These are phyloP conservation scores for Athalia rosae DNA, from an alignment of 2,888 invertebrate species.

Conservation along the genomic window DNA sequence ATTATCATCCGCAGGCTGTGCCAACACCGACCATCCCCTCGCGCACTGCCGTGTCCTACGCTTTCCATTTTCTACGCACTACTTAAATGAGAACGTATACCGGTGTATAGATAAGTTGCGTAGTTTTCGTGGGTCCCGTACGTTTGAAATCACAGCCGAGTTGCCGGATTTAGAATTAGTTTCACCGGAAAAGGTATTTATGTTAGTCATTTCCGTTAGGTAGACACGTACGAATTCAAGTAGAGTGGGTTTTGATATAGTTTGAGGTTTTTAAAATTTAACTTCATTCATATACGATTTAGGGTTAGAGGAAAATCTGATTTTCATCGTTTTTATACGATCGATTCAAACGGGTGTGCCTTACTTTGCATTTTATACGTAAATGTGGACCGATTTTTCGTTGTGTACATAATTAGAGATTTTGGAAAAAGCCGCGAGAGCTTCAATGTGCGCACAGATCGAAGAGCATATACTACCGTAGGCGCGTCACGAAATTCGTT, in stretches of 20 bases:
- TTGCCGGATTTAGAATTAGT: slow-evolving; percentile 36
- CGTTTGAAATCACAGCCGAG: too few species aligned
- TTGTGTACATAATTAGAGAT: background rate
- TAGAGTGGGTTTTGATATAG: too few species aligned
- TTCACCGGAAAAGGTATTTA: slow-evolving; percentile 24
- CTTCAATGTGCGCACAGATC: background rate
- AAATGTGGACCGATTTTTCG: too few species aligned
- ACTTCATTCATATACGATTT: too few species aligned
- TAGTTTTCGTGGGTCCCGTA: slow-evolving; percentile 16
- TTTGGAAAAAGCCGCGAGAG: slow-evolving; percentile 19
- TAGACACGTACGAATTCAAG: background rate
- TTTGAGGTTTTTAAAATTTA: too few species aligned
- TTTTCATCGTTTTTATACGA: too few species aligned
- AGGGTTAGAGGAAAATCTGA: too few species aligned
- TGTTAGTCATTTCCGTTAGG: slow-evolving; percentile 26
- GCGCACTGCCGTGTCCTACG: slow-evolving; percentile 1
- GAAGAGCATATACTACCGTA: slow-evolving; percentile 31
- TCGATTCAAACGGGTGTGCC: too few species aligned
- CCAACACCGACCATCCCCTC: background rate
- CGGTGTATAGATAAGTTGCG: too few species aligned
- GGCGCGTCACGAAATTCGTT: slow-evolving; percentile 47
- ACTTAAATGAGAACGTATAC: too few species aligned
- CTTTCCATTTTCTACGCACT: background rate
- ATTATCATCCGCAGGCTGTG: slow-evolving; percentile 34
- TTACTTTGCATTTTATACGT: too few species aligned